Conservation (phyloP, 2,113 vertebrate species). For the Urocolius indicus region DNA sequence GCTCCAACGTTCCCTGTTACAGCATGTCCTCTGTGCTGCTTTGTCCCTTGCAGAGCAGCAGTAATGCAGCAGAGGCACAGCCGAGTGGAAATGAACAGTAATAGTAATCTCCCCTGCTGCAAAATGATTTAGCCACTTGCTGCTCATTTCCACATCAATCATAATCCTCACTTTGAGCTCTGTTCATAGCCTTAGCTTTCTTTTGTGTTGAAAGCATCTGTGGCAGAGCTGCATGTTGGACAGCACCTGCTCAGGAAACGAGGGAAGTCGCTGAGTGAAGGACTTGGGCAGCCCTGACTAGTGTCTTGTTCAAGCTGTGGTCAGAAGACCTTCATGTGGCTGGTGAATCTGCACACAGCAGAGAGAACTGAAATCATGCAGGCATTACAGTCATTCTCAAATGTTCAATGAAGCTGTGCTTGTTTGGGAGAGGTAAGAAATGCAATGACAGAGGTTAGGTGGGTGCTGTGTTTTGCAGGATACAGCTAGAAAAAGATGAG, state of each 20-base stretch:
- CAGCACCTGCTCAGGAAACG: not conserved
- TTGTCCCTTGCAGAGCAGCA: not conserved
- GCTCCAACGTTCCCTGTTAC: not conserved
- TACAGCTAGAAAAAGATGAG: conserved; percentile 82
- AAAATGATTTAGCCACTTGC: not conserved
- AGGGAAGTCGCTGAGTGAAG: not conserved
- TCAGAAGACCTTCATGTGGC: not conserved
- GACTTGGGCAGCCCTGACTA: not conserved
- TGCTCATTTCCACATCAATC: not conserved
- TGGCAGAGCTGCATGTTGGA: not conserved
- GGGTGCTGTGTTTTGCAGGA: conserved; percentile 32
- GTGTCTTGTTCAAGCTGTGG: not conserved
- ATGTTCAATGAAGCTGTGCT: not conserved
- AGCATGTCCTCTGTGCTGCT: not conserved
- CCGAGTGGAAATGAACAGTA: not conserved
- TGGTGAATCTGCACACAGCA: not conserved
- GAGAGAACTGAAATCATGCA: not conserved
- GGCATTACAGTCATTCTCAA: not conserved
- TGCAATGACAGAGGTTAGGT: not conserved
- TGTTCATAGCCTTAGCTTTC: not conserved
- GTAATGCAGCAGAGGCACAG: not conserved
- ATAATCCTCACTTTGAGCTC: not conserved
- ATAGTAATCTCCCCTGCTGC: not conserved
- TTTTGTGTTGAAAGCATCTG: not conserved
- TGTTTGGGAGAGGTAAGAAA: not conserved